phyloP scores from a whole-genome alignment of 2,797 vertebrate genomes.

The Molossus alvarezi region DNA sequence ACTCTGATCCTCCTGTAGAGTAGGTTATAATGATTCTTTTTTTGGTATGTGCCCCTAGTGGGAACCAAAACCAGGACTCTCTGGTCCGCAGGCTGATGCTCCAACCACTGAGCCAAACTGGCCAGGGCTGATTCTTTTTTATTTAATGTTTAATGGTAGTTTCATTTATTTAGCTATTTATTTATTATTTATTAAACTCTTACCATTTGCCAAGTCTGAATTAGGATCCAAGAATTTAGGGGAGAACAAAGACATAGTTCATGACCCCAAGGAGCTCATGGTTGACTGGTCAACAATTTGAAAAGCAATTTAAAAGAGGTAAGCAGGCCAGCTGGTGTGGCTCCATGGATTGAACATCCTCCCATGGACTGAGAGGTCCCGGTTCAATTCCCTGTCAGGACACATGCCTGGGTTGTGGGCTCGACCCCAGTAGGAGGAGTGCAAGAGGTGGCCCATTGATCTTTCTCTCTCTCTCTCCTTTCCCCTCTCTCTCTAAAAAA shows the following conservation, averaged over 20 bases:
- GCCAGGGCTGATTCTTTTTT: neutral
- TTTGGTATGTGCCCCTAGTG: too few species aligned
- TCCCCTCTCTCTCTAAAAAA: too few species aligned
- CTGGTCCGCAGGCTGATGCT: too few species aligned
- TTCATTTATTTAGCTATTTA: neutral
- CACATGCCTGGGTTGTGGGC: too few species aligned
- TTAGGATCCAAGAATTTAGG: neutral
- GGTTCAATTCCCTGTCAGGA: too few species aligned
- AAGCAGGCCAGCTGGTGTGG: neutral
- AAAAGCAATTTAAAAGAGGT: neutral
- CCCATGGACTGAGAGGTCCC: too few species aligned
- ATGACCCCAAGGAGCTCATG: neutral
- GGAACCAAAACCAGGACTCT: too few species aligned
- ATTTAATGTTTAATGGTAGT: constrained; percentile 5
- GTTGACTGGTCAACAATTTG: neutral
- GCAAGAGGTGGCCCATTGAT: too few species aligned
- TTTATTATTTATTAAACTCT: neutral
- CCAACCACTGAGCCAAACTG: too few species aligned
- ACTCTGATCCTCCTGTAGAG: neutral
- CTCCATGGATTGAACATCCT: too few species aligned
- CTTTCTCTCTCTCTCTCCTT: too few species aligned
- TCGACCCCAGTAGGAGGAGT: too few species aligned
- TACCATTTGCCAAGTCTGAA: neutral
- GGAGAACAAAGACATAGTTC: constrained; percentile 6
- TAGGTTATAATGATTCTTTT: neutral